Conservation (phyloP, 2,113 vertebrate species). For the Holacanthus passer region DNA sequence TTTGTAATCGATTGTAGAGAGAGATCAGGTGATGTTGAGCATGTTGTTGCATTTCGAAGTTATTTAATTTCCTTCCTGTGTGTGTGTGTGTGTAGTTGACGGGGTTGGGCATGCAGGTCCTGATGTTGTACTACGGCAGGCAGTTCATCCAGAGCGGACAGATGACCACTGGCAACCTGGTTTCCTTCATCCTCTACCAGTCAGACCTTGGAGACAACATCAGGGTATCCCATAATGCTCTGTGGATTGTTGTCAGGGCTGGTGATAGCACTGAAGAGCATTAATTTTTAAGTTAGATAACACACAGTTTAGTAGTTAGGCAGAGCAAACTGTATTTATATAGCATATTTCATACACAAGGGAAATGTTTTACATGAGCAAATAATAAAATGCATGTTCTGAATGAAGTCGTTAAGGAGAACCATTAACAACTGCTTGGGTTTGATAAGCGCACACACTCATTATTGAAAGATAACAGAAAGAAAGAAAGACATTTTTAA, state of each 20-base stretch:
- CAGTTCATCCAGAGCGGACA: constrained; percentile 82
- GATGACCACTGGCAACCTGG: constrained; percentile 84
- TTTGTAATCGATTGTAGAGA: background rate
- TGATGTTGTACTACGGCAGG: constrained; percentile 85
- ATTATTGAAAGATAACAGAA: background rate
- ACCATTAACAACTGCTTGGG: background rate
- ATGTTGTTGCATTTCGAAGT: background rate
- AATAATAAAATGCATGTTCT: too few relatives aligned
- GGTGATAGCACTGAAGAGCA: background rate
- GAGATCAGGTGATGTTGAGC: background rate
- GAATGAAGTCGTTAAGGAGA: too few relatives aligned
- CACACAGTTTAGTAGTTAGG: background rate
- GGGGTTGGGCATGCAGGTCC: constrained; percentile 80
- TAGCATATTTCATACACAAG: background rate
- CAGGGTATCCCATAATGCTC: constrained; percentile 68
- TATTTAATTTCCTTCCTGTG: background rate
- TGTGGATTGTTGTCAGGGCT: background rate
- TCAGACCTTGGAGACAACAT: constrained; percentile 70
- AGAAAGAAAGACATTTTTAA: too few relatives aligned
- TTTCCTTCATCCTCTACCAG: constrained; percentile 92
- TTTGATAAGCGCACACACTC: background rate
- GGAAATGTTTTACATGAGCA: too few relatives aligned
- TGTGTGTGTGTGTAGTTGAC: constrained; percentile 75
- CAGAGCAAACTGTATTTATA: background rate
- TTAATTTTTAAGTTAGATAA: background rate